Conservation (phyloP, 1,140 invertebrate species). For the Acromyrmex echinatior region DNA sequence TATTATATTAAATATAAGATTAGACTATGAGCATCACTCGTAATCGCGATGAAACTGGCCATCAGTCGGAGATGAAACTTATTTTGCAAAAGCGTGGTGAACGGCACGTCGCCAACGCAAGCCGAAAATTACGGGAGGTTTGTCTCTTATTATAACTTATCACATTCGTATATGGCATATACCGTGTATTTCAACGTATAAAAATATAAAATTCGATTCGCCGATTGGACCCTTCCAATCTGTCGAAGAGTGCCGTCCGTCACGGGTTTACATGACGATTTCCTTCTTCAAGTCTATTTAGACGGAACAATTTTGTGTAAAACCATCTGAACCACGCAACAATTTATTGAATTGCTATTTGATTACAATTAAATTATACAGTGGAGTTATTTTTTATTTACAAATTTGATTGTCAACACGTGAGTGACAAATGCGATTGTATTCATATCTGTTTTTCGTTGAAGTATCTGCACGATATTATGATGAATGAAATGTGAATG, state of each 20-base stretch:
- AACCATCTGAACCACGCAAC: background rate
- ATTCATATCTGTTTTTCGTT: background rate
- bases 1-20: background rate
- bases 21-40: background rate
- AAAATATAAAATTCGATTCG: constrained; percentile 18
- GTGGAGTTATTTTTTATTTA: constrained; percentile 1
- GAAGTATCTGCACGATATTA: background rate
- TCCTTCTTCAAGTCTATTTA: background rate
- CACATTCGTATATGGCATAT: constrained; percentile 6
- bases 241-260: background rate
- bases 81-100: too few relatives aligned
- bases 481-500: background rate
- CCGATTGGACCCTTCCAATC: background rate
- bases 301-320: constrained; percentile 16
- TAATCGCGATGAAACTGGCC: background rate
- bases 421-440: background rate
- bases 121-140: background rate
- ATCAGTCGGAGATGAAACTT: background rate
- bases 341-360: constrained; percentile 19
- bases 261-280: background rate
- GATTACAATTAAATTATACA: constrained; percentile 5
- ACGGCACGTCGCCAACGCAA: background rate
- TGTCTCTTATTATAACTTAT: constrained; percentile 5
- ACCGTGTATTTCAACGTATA: constrained; percentile 10
- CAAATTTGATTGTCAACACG: background rate